phyloP scores from a whole-genome alignment of 2,113 vertebrate species.

The Haliaeetus leucogaster region DNA sequence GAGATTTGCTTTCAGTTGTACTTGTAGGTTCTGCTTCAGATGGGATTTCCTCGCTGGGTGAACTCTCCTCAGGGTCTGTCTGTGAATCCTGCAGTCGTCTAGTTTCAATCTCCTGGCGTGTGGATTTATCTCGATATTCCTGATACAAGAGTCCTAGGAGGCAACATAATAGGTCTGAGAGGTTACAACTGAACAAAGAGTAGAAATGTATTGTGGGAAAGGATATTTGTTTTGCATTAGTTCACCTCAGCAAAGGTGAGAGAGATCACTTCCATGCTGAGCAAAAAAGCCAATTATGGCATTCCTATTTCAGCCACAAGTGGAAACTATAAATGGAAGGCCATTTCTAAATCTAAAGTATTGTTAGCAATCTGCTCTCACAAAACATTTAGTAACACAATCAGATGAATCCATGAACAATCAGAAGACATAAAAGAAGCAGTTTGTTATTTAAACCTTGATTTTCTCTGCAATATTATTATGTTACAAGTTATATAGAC shows the following conservation, averaged over 20 bases:
- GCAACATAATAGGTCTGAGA: not conserved
- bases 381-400: not conserved
- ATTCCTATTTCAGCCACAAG: not conserved
- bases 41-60: conserved; percentile 51
- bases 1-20: conserved; percentile 52
- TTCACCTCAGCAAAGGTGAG: not conserved
- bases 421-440: not conserved
- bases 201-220: not conserved
- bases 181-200: not conserved
- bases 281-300: not conserved
- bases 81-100: conserved; percentile 85
- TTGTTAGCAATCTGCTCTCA: conserved; percentile 3
- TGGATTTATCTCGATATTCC: conserved; percentile 93
- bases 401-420: not conserved
- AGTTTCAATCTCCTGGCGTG: conserved; percentile 91
- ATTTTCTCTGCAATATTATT: not conserved
- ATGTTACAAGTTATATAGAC: not conserved
- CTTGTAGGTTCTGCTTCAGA: conserved; percentile 65
- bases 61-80: conserved; percentile 25
- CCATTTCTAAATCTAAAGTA: not conserved
- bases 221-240: not conserved
- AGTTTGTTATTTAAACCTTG: not conserved
- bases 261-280: not conserved
- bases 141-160: conserved; percentile 90
- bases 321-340: conserved; percentile 7